Evolutionary conservation across 2,797 vertebrate genomes (phyloP).

Genomic region (Halcyon badia): DNA sequence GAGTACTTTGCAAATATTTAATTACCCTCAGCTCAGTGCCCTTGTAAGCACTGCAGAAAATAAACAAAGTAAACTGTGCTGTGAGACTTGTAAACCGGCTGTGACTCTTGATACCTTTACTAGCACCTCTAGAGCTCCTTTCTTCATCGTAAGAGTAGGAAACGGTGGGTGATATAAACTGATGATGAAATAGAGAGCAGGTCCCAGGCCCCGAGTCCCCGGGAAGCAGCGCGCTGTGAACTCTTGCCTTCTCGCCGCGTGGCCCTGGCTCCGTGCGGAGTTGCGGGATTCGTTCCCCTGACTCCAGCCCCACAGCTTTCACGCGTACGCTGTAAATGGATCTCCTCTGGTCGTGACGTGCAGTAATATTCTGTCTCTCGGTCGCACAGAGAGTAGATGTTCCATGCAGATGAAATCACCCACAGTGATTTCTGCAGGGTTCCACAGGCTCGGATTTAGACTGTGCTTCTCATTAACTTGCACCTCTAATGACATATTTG

Average conservation of each 20-base stretch:
- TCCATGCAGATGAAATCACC: neutral
- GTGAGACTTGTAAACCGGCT: neutral
- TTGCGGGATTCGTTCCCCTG: accelerated
- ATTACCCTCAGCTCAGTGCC: neutral
- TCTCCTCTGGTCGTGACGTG: neutral
- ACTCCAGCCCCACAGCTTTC: neutral
- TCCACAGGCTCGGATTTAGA: neutral
- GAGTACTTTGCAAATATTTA: slow-evolving; percentile 36
- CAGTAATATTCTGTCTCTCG: neutral
- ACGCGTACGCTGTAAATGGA: neutral
- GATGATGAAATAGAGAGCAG: neutral
- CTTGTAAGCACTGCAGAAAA: slow-evolving; percentile 4
- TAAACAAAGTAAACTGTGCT: slow-evolving; percentile 8
- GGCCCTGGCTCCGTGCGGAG: neutral
- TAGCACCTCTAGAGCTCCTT: neutral
- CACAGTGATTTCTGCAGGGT: neutral
- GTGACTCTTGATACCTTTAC: neutral
- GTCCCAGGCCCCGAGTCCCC: neutral
- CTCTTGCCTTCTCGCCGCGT: accelerated
- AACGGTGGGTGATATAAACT: neutral
- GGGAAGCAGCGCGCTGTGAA: accelerated
- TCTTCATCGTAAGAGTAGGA: neutral
- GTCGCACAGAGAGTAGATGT: neutral
- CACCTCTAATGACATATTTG: neutral
- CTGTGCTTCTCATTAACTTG: neutral